Base-by-base conservation (phyloP, 2,113 vertebrate species). In the Cinclus cinclus region DNA sequence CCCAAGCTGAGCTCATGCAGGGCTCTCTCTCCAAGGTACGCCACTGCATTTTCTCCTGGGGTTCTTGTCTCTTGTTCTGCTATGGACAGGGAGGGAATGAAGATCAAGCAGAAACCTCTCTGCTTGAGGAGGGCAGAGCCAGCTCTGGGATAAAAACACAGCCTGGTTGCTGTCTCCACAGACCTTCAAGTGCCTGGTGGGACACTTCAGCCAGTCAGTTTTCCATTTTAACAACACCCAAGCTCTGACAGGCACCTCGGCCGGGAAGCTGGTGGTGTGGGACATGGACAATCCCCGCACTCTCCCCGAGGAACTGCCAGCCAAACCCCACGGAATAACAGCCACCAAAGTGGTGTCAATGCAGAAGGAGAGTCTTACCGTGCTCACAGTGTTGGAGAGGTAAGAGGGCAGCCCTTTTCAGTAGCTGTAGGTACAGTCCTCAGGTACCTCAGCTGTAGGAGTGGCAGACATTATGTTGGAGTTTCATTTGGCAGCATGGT, bases 211-310 rank as follows among this genome's bases (percentile, higher is more conserved):
- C 94, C 98, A 98, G 95, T 98, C 99, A 0, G 84, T 98, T 90
- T 99, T 99, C 83, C 98, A 99, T 70, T 97, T 97, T 60, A 97
- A 94, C 55, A 67, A 90, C 11, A 65, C 68, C 3, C 97, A 97
- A 94, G 95, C 98, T 16, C 96, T 99, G 18, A 98, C 98, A 0
- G 98, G 94, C 28, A 98, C 98, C 1, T 91, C 70, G 3, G 97
- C 96, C 0, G 98, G 99, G 56, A 98, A 98, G 80, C 39, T 99
- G 75, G 97, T 99, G 68, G 81, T 99, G 85, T 99, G 99, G 99
- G 97, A 98, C 9, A 14, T 95, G 6, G 60, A 30, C 5, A 12
- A 80, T 9, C 89, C 90, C 4, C 33, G 22, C 0, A 56, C 31
- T 33, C 15, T 33, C 4, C 77, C 95, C 1, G 7, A 75, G 63